Percentiles rank a stretch among this genome's conserved stretches.
Evolutionary conservation across 2,888 invertebrate genomes (phyloP).

Genomic region (Scrobipalpa costella): DNA sequence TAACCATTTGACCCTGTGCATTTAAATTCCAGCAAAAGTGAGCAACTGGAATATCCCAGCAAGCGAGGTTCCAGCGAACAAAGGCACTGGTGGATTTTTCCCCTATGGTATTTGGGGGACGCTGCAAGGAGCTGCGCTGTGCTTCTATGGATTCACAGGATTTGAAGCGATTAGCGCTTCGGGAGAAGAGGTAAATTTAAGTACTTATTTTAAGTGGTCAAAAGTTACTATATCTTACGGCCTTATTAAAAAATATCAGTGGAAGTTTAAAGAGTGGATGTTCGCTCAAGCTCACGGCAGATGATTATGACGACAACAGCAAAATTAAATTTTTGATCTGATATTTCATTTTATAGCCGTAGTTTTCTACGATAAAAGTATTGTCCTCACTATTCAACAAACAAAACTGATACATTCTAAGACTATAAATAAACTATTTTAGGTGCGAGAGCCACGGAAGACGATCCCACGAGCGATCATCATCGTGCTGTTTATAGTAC

Average conservation of each 20-base stretch:
- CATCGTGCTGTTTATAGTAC: slow-evolving; percentile 87
- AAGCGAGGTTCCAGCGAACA: slow-evolving; percentile 57
- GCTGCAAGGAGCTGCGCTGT: slow-evolving; percentile 89
- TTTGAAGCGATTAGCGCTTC: slow-evolving; percentile 93
- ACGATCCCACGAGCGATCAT: slow-evolving; percentile 93
- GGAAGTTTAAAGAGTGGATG: too few relatives aligned
- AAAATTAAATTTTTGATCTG: background rate
- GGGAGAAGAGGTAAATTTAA: slow-evolving; percentile 88
- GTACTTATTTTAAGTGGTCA: background rate
- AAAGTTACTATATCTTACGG: background rate
- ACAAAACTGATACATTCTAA: background rate
- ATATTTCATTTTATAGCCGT: too few relatives aligned
- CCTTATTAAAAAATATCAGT: too few relatives aligned
- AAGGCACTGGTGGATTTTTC: slow-evolving; percentile 92
- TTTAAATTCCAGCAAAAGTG: slow-evolving; percentile 65
- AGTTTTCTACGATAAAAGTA: too few relatives aligned
- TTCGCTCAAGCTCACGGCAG: too few relatives aligned
- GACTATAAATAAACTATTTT: background rate
- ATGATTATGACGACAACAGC: background rate
- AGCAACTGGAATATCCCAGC: slow-evolving; percentile 78
- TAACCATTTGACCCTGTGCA: too few relatives aligned
- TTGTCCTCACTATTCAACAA: too few relatives aligned
- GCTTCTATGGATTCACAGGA: slow-evolving; percentile 95
- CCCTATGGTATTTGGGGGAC: slow-evolving; percentile 93
- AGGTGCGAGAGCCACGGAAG: slow-evolving; percentile 87